Evolutionary conservation across 35 echinoderm and acorn worm species (phyloP), one percentile per base, ranked within the genome.

Genomic region (Acanthaster planci): DNA sequence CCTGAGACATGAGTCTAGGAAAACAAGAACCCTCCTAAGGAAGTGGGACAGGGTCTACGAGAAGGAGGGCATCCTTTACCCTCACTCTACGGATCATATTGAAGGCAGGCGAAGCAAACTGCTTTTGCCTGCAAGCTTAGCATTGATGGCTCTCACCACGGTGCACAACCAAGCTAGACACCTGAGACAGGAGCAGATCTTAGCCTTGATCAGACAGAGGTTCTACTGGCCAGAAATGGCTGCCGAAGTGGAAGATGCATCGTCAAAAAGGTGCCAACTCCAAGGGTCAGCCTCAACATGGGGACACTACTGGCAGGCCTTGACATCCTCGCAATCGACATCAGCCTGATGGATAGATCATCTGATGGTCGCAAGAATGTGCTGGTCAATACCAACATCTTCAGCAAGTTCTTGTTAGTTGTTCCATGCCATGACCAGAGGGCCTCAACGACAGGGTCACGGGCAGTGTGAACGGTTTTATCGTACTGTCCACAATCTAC

Each of bases 221-320:
- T 93, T 85, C 67, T 93, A 77, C 81, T 93, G 80, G 91, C 86
- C 91, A 40, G 75, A 77, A 10, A 88, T 93, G 91, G 50, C 60
- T 6, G 22, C 8, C 26, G 86, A 84, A 22, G 64, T 93, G 18
- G 19, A 35, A 32, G 84, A 16, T 87, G 77, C 57, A 35, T 54
- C 2, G 21, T 87, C 15, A 85, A 84, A 17, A 92, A 92, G 38
- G 84, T 51, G 58, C 35, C 14, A n/a, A n/a, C n/a, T n/a, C n/a
- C n/a, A n/a, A n/a, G n/a, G n/a, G n/a, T 88, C n/a, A 67, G 76
- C 9, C 79, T 82, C 16, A 82, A 42, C 40, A 93, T 85, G 86
- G 91, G 86, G 1, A 39, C 60, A 55, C 72, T 93, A 8, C 32
- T 39, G 36, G 91, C 91, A 27, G 87, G 54, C 2, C 44, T 88